These are phyloP conservation scores for Chaetorhynchus papuensis DNA, from an alignment of 2,113 vertebrate genomes.

Conservation along the genomic window DNA sequence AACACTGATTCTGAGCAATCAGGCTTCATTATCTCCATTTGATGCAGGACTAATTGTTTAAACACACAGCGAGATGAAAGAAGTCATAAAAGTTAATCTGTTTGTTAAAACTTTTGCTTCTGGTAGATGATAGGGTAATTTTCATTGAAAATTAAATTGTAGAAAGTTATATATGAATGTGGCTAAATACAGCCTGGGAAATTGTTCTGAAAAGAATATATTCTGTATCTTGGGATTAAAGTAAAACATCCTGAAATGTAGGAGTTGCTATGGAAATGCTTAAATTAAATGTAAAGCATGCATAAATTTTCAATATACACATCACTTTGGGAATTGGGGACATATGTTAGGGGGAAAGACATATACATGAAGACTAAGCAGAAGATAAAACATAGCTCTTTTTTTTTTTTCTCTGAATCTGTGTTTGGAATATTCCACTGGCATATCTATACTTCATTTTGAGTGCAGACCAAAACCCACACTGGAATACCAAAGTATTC, in stretches of 20 bases:
- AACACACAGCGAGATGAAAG: not conserved
- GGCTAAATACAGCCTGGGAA: conserved; percentile 38
- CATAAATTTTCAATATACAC: conserved; percentile 37
- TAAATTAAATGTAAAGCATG: conserved; percentile 47
- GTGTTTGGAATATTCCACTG: not conserved
- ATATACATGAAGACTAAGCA: not conserved
- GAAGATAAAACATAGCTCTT: not conserved
- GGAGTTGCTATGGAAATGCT: conserved; percentile 53
- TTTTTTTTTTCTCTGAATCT: not conserved
- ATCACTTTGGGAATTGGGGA: not conserved
- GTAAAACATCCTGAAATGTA: conserved; percentile 29
- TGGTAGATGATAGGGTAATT: not conserved
- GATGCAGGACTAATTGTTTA: not conserved
- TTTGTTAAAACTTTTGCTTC: not conserved
- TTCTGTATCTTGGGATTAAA: not conserved
- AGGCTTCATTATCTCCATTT: not conserved
- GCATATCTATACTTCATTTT: not conserved
- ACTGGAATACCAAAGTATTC: not conserved
- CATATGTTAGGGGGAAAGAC: conserved; percentile 13
- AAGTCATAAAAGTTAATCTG: not conserved
- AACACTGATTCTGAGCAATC: not conserved
- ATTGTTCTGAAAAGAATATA: not conserved
- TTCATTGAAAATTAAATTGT: conserved; percentile 27
- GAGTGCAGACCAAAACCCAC: not conserved
- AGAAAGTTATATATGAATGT: conserved; percentile 17